Base-by-base conservation (phyloP, 2,113 vertebrate species). In the Cololabis saira region DNA sequence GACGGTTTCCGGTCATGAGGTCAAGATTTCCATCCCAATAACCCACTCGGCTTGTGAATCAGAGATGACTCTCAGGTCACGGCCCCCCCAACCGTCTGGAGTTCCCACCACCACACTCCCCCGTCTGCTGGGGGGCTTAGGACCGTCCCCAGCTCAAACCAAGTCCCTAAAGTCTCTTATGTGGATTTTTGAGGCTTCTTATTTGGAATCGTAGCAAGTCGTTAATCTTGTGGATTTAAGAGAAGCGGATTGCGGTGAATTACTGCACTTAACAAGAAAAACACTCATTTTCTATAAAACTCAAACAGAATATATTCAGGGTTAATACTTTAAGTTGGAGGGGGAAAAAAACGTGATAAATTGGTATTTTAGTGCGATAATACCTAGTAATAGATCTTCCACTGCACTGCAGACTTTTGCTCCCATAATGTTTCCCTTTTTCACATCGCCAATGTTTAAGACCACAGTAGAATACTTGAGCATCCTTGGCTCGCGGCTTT, bases 171-270 rank as follows among this genome's bases (percentile, higher is more conserved):
- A 80, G 80, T 76, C 78, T 67, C 67, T 79, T 81, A 59, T 76
- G 73, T 61, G 78, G 78, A 74, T 65, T 83, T 84, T 17, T 44
- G 55, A 80, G 82, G 83, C 83, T 51, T 85, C 82, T 83, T 83
- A 84, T 83, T 84, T 68, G 56, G 84, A 85, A 84, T 89, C 82
- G 86, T 15, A 48, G 66, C 61, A 59, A 57, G 56, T 61, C 54
- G 75, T 80, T 83, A 88, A 89, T 87, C 82, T 82, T 52, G 16
- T 30, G 81, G 89, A 81, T 84, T 87, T 76, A 66, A 69, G 67
- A 52, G 57, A 74, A 78, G 67, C 12, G n/a, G 80, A 84, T 86
- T 83, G 62, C 56, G 72, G 48, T 80, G 54, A 37, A 37, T 9
- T 37, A 59, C n/a, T 27, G 12, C 30, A 41, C 11, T 27, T 40